Evolutionary conservation across 2,888 invertebrate species (phyloP), one percentile per base, ranked within the genome.

Genomic region (Agrochola macilenta): DNA sequence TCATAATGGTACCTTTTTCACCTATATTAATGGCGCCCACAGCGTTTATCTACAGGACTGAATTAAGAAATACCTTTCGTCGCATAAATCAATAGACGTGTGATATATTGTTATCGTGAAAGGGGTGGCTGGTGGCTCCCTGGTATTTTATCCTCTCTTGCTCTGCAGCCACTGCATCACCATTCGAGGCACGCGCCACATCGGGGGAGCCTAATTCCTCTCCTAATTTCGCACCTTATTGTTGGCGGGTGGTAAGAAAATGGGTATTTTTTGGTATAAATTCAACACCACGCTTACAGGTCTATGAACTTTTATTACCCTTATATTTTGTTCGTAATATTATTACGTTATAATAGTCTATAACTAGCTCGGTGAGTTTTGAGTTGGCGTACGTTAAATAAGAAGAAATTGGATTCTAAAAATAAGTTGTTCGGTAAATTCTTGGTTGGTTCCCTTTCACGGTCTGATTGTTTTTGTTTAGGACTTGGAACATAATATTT

Each of bases 151-250:
- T 88, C 82, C 81, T 73, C 76, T 84, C 78, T 84, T 78, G 76
- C 79, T 88, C 76, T 89, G 89, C 90, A 89, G 60, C 39, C 89
- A 86, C 84, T 93, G 93, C 94, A 94, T 94, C 90, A 87, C 83
- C 81, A 96, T 95, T 95, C 96, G 68, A 72, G 87, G 90, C 96
- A 96, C 96, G 96, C 93, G 80, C 90, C 87, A 86, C 89, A 90
- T 89, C 90, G 92, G 92, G 95, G 95, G 95, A 94, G 93, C 93
- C 94, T 96, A 96, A 96, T 96, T 96, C 95, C 94, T 93, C 93
- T 90, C 94, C 95, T 96, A 96, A 96, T 96, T 96, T 96, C 93
- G 93, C 95, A 96, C 96, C 96, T 95, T 96, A 96, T 95, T 95
- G 95, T 93, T 90, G 93, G 93, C 90, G 92, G 91, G 91, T 88